These are phyloP conservation scores for Yponomeuta cagnagella DNA, from an alignment of 2,888 invertebrate species.

Conservation along the genomic window DNA sequence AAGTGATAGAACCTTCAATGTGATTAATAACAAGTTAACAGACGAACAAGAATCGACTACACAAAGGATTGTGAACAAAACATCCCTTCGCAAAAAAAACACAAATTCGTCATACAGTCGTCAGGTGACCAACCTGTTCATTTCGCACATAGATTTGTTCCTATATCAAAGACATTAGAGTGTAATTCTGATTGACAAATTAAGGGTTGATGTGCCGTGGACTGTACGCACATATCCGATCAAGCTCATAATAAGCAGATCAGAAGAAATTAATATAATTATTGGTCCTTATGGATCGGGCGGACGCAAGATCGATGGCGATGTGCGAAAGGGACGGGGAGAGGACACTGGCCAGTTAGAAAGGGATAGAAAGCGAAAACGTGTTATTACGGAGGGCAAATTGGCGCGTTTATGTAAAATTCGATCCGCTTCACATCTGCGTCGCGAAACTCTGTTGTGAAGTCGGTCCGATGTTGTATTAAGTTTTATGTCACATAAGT, in stretches of 20 bases:
- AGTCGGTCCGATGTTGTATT: conserved; percentile 30
- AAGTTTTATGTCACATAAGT: conserved; percentile 38
- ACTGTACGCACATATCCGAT: conserved; percentile 35
- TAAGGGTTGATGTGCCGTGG: too few relatives aligned
- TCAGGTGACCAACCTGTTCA: too few relatives aligned
- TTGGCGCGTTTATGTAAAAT: conserved; percentile 58
- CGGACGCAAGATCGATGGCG: conserved; percentile 34
- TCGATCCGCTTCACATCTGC: conserved; percentile 41
- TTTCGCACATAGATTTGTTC: too few relatives aligned
- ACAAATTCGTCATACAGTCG: too few relatives aligned
- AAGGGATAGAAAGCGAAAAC: conserved; percentile 32
- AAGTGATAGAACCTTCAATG: too few relatives aligned
- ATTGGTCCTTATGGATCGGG: conserved; percentile 43
- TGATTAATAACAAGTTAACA: neutral
- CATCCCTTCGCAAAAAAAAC: conserved; percentile 20
- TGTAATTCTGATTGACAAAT: too few relatives aligned
- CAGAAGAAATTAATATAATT: conserved; percentile 59
- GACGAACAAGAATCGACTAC: conserved; percentile 22
- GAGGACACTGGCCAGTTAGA: conserved; percentile 27
- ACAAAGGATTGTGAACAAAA: conserved; percentile 29
- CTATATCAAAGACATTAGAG: too few relatives aligned
- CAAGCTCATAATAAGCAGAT: conserved; percentile 50
- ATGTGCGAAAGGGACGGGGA: conserved; percentile 31
- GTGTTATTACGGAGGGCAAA: conserved; percentile 54
- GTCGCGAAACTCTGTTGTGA: conserved; percentile 28